Base-by-base conservation (phyloP, 2,113 vertebrate species). In the Cyanocitta stelleri region DNA sequence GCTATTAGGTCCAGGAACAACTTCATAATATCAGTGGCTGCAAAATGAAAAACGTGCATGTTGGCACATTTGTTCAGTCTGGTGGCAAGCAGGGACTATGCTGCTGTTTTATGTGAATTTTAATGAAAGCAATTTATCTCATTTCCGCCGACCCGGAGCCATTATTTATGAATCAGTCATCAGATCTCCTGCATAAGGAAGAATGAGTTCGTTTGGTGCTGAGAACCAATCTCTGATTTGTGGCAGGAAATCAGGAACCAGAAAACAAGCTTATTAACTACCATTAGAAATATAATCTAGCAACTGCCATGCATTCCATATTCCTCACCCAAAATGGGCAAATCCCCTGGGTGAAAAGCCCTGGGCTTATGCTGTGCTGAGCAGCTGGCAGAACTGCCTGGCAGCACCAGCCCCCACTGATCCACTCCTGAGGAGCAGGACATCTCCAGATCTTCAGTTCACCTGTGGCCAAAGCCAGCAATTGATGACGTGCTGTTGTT, bases 61-160 rank as follows among this genome's bases (percentile, higher is more conserved):
- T 56, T 83, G 80, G 87, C 59, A 94, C 88, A 96, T 89, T 97
- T 82, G 46, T 87, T 93, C 83, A 91, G 41, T 83, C 33, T 8
- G 67, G 61, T 68, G 68, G 89, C 80, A 94, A 89, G 74, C 56
- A 59, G 91, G 90, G 71, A 62, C 80, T 90, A 59, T 77, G 94
- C 78, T 93, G 94, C 79, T 92, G 39, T 41, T 93, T 94, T 94
- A 93, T 89, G 69, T 1, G 66, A 92, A 87, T 95, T 96, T 80
- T 96, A 93, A 96, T 94, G 87, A 95, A 95, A 94, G 84, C 44
- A 68, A 87, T 95, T 96, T 73, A 85, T 93, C 83, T 92, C 1
- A 0, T 84, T 95, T 86, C 93, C 2, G 0, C 86, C 82, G 71
- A 64, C 74, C 46, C 27, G 6, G 41, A 89, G 68, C 83, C 69